Evolutionary conservation across 2,113 vertebrate genomes (phyloP).

Genomic region (Sciurus niger): DNA sequence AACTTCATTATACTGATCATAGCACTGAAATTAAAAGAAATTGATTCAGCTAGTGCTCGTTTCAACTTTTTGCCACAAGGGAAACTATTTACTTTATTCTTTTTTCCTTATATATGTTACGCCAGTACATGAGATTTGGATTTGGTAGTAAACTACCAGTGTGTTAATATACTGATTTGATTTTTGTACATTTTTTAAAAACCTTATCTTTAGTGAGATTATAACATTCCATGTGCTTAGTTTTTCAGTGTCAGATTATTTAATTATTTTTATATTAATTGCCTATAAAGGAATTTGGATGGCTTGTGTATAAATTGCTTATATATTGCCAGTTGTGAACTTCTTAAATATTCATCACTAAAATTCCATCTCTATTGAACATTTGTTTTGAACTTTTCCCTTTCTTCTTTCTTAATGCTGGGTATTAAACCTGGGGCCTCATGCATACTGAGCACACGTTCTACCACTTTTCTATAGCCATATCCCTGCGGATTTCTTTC

Average conservation of each 20-base stretch:
- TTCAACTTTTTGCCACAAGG: conserved; percentile 22
- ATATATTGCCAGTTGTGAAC: neutral
- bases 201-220: neutral
- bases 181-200: conserved; percentile 28
- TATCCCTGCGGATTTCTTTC: neutral
- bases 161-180: neutral
- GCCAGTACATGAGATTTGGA: conserved; percentile 40
- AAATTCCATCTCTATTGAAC: conserved; percentile 6
- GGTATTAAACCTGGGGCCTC: neutral
- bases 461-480: neutral
- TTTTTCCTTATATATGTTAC: conserved; percentile 22
- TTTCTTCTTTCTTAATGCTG: neutral
- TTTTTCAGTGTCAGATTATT: conserved; percentile 63
- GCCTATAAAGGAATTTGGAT: conserved; percentile 5
- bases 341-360: conserved; percentile 37
- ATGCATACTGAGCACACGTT: neutral
- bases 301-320: conserved; percentile 60
- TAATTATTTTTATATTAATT: conserved; percentile 40
- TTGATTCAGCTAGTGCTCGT: neutral
- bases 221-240: conserved; percentile 20
- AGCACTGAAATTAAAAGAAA: conserved; percentile 65
- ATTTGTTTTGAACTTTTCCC: neutral
- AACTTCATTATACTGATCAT: neutral
- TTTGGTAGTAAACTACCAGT: conserved; percentile 19
- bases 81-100: conserved; percentile 50